phyloP scores from a whole-genome alignment of 2,113 vertebrate species.

The Nesoenas mayeri region DNA sequence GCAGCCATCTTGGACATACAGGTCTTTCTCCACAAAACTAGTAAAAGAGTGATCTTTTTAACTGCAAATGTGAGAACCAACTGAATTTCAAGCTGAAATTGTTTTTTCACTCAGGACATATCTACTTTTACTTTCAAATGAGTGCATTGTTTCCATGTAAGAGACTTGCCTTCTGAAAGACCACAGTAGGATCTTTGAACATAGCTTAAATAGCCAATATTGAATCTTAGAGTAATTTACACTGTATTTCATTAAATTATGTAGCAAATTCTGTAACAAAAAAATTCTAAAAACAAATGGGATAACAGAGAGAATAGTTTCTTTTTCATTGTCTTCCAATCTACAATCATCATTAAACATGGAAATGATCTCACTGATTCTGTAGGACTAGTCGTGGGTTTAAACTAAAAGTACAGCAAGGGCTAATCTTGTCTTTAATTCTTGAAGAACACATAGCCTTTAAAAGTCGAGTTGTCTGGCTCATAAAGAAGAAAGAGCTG shows the following conservation, averaged over 20 bases:
- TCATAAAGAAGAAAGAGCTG: neutral
- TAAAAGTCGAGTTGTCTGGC: neutral
- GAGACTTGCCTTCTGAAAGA: neutral
- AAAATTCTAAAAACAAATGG: neutral
- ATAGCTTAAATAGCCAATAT: neutral
- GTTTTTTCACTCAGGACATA: neutral
- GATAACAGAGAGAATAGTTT: neutral
- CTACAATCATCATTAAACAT: neutral
- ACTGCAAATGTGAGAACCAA: neutral
- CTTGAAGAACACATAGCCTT: neutral
- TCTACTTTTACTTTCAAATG: neutral
- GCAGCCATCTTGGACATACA: neutral
- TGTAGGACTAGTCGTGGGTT: neutral
- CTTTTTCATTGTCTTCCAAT: neutral
- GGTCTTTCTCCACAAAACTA: neutral
- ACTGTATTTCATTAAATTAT: neutral
- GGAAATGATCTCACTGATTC: neutral
- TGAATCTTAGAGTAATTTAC: neutral
- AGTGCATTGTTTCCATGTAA: neutral
- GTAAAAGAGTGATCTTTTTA: neutral
- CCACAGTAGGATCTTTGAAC: neutral
- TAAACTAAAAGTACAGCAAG: neutral
- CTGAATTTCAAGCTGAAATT: neutral
- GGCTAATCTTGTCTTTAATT: neutral
- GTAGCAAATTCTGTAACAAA: neutral